These are phyloP conservation scores for Rhynchophorus ferrugineus DNA, from an alignment of 1,140 invertebrate species.

Conservation along the genomic window DNA sequence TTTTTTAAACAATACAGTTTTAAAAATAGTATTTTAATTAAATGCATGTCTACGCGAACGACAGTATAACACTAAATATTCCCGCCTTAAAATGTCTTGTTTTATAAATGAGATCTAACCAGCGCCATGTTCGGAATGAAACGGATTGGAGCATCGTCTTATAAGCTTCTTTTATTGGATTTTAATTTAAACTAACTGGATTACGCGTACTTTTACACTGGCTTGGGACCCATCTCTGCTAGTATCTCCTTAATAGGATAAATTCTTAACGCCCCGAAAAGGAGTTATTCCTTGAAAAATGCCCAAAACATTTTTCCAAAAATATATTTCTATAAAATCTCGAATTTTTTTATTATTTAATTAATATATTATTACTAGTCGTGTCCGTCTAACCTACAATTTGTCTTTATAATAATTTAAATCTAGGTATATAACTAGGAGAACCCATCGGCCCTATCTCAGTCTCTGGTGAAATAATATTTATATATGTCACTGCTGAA, in stretches of 20 bases:
- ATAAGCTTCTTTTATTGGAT: constrained; percentile 25
- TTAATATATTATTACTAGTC: background rate
- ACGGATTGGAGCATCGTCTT: constrained; percentile 17
- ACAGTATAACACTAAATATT: too few species aligned
- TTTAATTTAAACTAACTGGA: constrained; percentile 25
- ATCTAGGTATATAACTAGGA: too few species aligned
- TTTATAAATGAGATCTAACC: too few species aligned
- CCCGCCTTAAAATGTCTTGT: too few species aligned
- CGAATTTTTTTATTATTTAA: background rate
- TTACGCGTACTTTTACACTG: constrained; percentile 14
- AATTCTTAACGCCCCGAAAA: constrained; percentile 1
- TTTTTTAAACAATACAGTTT: too few species aligned
- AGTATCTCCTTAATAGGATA: constrained; percentile 21
- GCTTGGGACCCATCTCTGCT: constrained; percentile 19
- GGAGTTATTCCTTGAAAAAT: background rate
- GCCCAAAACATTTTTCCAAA: background rate
- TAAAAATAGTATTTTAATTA: too few species aligned
- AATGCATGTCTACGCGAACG: too few species aligned
- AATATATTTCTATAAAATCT: background rate
- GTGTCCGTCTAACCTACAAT: too few species aligned
- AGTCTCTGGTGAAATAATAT: too few species aligned
- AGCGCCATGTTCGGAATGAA: constrained; percentile 4
- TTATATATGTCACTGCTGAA: too few species aligned
- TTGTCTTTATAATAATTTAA: too few species aligned
- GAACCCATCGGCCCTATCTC: too few species aligned